Conservation (phyloP, 2,797 vertebrate genomes). For the Clarias platycephalus region DNA sequence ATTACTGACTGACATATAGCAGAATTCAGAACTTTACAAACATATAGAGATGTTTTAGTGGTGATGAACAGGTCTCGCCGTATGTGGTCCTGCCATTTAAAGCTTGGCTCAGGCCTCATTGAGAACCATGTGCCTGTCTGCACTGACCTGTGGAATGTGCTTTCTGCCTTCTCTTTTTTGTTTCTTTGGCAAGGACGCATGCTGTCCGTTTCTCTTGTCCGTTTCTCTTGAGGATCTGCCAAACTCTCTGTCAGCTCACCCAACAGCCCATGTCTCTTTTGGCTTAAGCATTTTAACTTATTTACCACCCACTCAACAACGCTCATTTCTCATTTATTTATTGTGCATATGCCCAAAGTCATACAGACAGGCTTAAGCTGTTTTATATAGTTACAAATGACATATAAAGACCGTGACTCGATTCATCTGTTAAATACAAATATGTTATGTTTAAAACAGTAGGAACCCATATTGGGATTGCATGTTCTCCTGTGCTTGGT, state of each 20-base stretch:
- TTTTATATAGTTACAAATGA: background rate
- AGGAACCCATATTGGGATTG: background rate
- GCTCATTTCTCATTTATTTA: background rate
- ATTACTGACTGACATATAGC: conserved; percentile 43
- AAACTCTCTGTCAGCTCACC: conserved; percentile 49
- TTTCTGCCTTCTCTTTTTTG: conserved; percentile 37
- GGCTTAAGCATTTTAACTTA: conserved; percentile 53
- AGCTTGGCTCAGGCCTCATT: conserved; percentile 43
- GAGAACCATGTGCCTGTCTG: conserved; percentile 46
- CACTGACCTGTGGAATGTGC: conserved; percentile 51
- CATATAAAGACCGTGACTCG: background rate
- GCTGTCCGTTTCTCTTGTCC: conserved; percentile 34
- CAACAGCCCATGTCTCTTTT: conserved; percentile 45
- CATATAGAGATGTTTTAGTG: conserved; percentile 41
- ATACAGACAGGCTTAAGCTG: background rate
- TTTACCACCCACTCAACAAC: conserved; percentile 41
- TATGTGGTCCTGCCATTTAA: conserved; percentile 53
- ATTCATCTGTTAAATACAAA: background rate
- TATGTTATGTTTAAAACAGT: background rate
- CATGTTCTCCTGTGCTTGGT: no score
- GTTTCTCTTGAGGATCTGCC: conserved; percentile 41
- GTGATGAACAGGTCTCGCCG: conserved; percentile 25
- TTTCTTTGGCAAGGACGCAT: conserved; percentile 41
- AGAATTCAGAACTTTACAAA: conserved; percentile 46
- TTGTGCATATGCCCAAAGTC: background rate